A percentile compares a stretch with the other conserved stretches of the same genome.
Evolutionary conservation across 2,113 vertebrate species (phyloP).

Genomic region (Pluvialis apricaria): DNA sequence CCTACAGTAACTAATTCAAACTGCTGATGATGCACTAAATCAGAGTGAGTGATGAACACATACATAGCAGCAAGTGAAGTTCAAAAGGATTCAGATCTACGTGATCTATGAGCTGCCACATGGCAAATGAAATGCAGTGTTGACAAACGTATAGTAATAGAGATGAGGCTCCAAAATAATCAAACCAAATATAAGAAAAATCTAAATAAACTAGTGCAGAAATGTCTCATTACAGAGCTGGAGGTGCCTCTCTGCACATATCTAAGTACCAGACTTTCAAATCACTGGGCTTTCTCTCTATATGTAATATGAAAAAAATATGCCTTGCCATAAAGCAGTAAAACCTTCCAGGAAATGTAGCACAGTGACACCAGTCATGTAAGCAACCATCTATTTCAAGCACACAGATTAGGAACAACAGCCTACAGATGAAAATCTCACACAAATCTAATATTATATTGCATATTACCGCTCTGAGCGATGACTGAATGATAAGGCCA

Average conservation of each 20-base stretch:
- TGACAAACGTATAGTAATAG: conserved; percentile 60
- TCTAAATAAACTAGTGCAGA: conserved; percentile 3
- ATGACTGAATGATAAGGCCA: not conserved
- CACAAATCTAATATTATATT: not conserved
- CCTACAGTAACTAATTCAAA: conserved; percentile 73
- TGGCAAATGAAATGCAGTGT: conserved; percentile 69
- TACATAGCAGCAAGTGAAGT: conserved; percentile 67
- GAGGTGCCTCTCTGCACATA: not conserved
- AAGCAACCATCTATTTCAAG: not conserved
- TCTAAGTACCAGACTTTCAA: not conserved
- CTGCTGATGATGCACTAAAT: conserved; percentile 81
- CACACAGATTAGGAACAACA: not conserved
- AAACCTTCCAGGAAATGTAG: conserved; percentile 11
- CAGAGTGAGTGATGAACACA: conserved; percentile 77
- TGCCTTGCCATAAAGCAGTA: not conserved
- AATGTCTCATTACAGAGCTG: not conserved
- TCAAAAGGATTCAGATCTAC: conserved; percentile 72
- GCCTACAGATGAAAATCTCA: not conserved
- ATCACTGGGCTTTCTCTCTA: not conserved
- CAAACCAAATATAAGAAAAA: conserved; percentile 38
- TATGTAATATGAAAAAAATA: not conserved
- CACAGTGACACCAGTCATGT: not conserved
- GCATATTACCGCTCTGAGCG: not conserved
- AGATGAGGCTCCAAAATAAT: conserved; percentile 57
- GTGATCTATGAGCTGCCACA: conserved; percentile 75